Conservation (phyloP, 2,113 vertebrate species). For the Mobula birostris region DNA sequence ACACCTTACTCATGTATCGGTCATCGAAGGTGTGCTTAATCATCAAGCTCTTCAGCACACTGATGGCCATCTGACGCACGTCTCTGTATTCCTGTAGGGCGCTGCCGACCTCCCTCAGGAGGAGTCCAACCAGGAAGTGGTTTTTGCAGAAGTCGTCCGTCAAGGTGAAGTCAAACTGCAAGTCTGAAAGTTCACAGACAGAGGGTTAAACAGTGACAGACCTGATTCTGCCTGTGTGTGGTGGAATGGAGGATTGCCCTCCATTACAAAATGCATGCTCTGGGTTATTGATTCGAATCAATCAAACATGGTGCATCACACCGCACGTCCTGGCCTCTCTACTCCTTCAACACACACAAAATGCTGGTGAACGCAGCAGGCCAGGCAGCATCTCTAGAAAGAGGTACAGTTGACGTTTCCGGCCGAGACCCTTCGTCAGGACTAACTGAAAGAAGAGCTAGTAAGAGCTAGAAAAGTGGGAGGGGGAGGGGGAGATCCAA, state of each 20-base stretch:
- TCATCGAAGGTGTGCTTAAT: constrained; percentile 95
- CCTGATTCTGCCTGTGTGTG: not conserved
- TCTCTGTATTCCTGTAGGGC: constrained; percentile 89
- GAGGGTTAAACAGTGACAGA: not conserved
- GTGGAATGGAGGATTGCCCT: not conserved
- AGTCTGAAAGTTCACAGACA: constrained; percentile 61
- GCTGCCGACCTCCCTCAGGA: constrained; percentile 82
- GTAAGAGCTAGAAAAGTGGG: no score
- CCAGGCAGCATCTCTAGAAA: no score
- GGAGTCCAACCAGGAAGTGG: constrained; percentile 90
- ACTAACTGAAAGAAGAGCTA: no score
- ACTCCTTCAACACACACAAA: no score
- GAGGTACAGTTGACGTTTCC: no score
- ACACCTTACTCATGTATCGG: constrained; percentile 80
- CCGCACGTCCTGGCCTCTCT: not conserved
- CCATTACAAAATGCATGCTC: not conserved
- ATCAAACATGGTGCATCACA: not conserved
- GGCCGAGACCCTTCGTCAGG: no score
- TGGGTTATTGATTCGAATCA: not conserved
- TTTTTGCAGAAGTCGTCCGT: constrained; percentile 96
- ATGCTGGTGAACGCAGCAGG: no score
- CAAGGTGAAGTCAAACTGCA: constrained; percentile 88
- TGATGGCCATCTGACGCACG: constrained; percentile 78
- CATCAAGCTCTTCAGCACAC: constrained; percentile 92
- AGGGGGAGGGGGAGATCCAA: no score